phyloP scores from a whole-genome alignment of 2,797 vertebrate species.

The Poeciliopsis presidionis region DNA sequence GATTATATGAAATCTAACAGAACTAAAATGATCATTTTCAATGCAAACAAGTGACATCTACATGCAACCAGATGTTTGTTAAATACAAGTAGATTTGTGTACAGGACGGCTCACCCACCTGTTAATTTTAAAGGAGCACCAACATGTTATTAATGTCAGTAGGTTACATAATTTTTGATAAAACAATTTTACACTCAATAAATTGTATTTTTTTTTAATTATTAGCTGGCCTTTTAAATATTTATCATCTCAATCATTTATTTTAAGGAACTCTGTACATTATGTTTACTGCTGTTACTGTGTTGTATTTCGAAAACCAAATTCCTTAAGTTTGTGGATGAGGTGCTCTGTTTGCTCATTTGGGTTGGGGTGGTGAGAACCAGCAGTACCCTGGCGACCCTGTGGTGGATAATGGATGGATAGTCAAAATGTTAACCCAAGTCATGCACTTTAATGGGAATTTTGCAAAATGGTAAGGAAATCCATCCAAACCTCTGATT shows the following conservation, averaged over 20 bases:
- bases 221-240: not conserved
- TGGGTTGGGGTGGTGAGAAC: not conserved
- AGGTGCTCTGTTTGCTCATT: not conserved
- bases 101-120: not conserved
- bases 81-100: not conserved
- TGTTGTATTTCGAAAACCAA: not conserved
- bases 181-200: not conserved
- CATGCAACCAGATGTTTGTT: not conserved
- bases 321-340: not conserved
- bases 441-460: too few relatives aligned
- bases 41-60: not conserved
- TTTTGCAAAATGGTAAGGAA: too few relatives aligned
- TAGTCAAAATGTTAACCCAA: too few relatives aligned
- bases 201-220: not conserved
- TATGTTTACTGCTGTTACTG: not conserved
- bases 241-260: not conserved
- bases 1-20: slow-evolving; percentile 9
- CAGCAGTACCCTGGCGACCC: not conserved
- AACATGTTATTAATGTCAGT: not conserved
- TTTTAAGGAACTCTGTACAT: not conserved
- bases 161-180: not conserved
- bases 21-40: not conserved
- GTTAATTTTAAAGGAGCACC: not conserved
- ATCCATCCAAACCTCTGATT: too few relatives aligned
- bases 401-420: too few relatives aligned